These are phyloP conservation scores for Thrips palmi DNA, from an alignment of 1,140 invertebrate species.

Conservation along the genomic window DNA sequence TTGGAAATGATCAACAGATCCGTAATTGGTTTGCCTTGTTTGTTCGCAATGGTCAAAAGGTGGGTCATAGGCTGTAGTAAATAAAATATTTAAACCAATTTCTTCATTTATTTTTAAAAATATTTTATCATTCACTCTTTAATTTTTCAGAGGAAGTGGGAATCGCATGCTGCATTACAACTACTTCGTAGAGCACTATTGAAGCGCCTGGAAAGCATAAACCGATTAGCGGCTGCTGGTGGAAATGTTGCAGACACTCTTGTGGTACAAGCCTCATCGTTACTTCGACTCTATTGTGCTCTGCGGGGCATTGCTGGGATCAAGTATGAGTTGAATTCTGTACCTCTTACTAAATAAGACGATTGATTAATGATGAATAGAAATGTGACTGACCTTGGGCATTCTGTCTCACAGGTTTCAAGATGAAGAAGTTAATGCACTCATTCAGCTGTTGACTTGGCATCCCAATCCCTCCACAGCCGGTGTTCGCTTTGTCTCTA, in stretches of 20 bases:
- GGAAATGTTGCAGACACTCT: conserved; percentile 32
- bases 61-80: conserved; percentile 16
- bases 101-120: neutral
- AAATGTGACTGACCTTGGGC: conserved; percentile 3
- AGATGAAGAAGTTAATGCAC: conserved; percentile 74
- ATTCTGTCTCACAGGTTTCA: conserved; percentile 43
- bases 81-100: neutral
- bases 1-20: conserved; percentile 77
- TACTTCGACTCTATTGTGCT: conserved; percentile 77
- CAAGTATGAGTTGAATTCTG: conserved; percentile 35
- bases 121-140: conserved; percentile 10
- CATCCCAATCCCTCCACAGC: conserved; percentile 77
- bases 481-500: conserved; percentile 80
- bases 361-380: neutral
- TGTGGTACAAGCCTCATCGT: conserved; percentile 61
- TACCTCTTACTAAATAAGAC: neutral
- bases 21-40: conserved; percentile 85
- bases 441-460: conserved; percentile 72
- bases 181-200: conserved; percentile 63
- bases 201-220: conserved; percentile 37
- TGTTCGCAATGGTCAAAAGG: conserved; percentile 76
- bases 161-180: conserved; percentile 49
- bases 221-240: neutral
- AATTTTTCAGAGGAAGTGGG: conserved; percentile 42
- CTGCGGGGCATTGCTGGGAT: conserved; percentile 80